phyloP scores from a whole-genome alignment of 1,140 invertebrate species.

The Rhagoletis zephyria region DNA sequence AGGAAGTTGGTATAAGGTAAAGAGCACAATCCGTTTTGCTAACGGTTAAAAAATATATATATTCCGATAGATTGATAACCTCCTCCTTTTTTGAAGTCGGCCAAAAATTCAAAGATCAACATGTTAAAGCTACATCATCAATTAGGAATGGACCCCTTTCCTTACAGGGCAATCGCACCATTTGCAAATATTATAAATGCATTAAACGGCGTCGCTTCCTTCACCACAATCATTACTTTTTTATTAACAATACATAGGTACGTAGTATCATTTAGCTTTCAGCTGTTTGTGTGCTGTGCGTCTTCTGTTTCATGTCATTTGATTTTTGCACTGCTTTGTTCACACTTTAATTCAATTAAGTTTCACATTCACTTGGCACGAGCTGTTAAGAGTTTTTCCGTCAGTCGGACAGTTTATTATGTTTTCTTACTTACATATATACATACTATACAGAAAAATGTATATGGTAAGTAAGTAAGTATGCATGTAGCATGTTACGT shows the following conservation, averaged over 20 bases:
- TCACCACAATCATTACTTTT: constrained; percentile 5
- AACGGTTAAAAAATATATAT: too few relatives aligned
- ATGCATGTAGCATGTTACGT: not conserved
- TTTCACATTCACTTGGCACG: constrained; percentile 20
- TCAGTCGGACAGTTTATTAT: not conserved
- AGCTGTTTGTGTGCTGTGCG: not conserved
- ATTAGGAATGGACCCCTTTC: too few relatives aligned
- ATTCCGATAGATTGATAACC: too few relatives aligned
- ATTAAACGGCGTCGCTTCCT: not conserved
- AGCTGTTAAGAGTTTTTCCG: constrained; percentile 2
- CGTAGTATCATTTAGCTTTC: not conserved
- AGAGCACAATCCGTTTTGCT: too few relatives aligned
- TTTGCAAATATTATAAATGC: too few relatives aligned
- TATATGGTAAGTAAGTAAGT: too few relatives aligned
- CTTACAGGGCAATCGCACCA: too few relatives aligned
- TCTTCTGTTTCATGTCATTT: constrained; percentile 33
- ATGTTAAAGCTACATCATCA: too few relatives aligned
- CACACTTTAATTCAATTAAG: constrained; percentile 38
- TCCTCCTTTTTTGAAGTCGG: too few relatives aligned
- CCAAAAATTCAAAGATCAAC: too few relatives aligned
- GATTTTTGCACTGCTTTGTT: constrained; percentile 42
- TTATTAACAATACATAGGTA: not conserved
- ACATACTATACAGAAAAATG: too few relatives aligned
- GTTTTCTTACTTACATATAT: not conserved
- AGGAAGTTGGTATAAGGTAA: too few relatives aligned